These are phyloP conservation scores for Meiosimyza platycephala DNA, from an alignment of 2,888 invertebrate species.

Conservation along the genomic window DNA sequence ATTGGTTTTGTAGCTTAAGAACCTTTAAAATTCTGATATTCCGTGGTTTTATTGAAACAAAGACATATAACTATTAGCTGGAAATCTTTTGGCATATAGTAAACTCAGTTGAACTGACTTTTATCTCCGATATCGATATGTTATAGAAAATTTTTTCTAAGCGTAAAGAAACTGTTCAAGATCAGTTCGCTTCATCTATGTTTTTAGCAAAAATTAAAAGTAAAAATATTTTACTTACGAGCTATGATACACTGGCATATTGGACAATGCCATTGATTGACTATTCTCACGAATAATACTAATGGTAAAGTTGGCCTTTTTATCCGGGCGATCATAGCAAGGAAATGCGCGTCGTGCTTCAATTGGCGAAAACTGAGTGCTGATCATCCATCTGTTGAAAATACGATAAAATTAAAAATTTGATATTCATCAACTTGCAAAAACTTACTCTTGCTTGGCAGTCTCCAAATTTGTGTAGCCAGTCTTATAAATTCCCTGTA, in stretches of 20 bases:
- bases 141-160: too few species aligned
- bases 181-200: too few species aligned
- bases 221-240: constrained; percentile 50
- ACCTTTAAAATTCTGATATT: too few species aligned
- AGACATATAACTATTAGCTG: too few species aligned
- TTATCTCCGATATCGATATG: too few species aligned
- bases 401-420: not conserved
- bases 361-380: constrained; percentile 84
- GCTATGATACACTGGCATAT: constrained; percentile 71
- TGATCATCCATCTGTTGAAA: constrained; percentile 76
- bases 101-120: too few species aligned
- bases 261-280: constrained; percentile 70
- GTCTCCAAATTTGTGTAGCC: constrained; percentile 66
- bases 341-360: constrained; percentile 86
- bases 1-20: too few species aligned
- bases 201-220: not conserved
- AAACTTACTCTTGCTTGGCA: constrained; percentile 64
- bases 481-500: constrained; percentile 71
- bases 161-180: too few species aligned
- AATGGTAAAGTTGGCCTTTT: constrained; percentile 81
- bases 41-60: too few species aligned
- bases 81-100: too few species aligned
- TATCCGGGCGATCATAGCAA: constrained; percentile 87
- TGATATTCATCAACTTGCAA: not conserved
- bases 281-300: constrained; percentile 72